Evolutionary conservation across 2,113 vertebrate genomes (phyloP), one percentile per base, ranked within the genome.

Genomic region (Notothenia rossii): DNA sequence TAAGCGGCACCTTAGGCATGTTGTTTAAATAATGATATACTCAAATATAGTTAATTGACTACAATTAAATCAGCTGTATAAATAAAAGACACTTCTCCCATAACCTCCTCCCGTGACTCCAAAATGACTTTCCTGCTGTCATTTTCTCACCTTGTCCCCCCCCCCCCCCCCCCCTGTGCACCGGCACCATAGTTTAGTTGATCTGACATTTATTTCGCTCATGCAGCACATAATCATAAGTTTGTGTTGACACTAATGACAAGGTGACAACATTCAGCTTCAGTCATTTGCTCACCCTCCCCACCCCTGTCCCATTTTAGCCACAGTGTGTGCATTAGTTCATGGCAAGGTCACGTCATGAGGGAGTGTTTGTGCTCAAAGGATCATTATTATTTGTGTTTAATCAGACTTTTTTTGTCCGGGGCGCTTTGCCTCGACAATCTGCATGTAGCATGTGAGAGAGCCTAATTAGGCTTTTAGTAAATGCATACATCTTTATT

Each of bases 221-320:
- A 50, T 43, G 62, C 53, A 17, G 56, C 7, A 3, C 64, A 63
- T 68, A 75, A 83, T 76, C 61, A 77, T 60, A 48, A 53, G n/a
- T 83, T 78, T 59, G 36, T 12, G 36, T n/a, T 71, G 74, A 74
- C 71, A 85, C 74, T 73, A 36, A 70, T 73, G 75, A 83, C 74
- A 83, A 74, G 49, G 50, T 74, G 78, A 84, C 58, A 85, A 72
- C 46, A 66, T 13, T 82, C 66, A 65, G 84, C 66, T 64, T 58
- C 65, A 59, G 58, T 81, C 48, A 68, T 80, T 75, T 76, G 48
- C 40, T 59, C 69, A 29, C n/a, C 45, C 45, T 72, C 33, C 17
- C 54, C 10, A 6, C 0, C 45, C 61, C 29, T 22, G 51, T 56
- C 54, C 56, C 58, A 63, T 83, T 89, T 76, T 63, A 78, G 67